These are phyloP conservation scores for Papilio helenus DNA, from an alignment of 1,140 invertebrate genomes.

Conservation along the genomic window DNA sequence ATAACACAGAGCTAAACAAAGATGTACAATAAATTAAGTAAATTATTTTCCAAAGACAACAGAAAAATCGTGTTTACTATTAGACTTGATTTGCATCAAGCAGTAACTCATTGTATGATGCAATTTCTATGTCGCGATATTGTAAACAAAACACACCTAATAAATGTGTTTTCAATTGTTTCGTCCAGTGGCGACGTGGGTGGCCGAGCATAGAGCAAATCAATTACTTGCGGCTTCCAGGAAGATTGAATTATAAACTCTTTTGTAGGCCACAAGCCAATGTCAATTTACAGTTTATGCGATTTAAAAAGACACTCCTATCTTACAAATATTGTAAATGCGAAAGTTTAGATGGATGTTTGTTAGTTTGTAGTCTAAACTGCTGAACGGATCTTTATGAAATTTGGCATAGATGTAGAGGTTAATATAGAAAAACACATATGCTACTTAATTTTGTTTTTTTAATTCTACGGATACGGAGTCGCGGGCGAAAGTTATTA, in stretches of 20 bases:
- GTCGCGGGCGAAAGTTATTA: neutral
- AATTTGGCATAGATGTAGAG: no score
- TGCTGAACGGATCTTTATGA: no score
- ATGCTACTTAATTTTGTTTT: no score
- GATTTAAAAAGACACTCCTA: neutral
- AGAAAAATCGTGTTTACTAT: no score
- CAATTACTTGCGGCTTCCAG: slow-evolving; percentile 3
- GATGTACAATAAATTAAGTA: no score
- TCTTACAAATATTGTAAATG: neutral
- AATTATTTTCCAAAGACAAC: no score
- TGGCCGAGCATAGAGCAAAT: neutral
- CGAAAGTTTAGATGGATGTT: neutral
- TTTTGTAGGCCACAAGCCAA: neutral
- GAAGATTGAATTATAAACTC: slow-evolving; percentile 14
- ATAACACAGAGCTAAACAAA: no score
- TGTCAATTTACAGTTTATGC: neutral
- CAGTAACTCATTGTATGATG: no score
- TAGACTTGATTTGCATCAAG: no score
- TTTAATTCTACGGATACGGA: no score
- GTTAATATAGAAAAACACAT: no score
- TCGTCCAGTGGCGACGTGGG: neutral
- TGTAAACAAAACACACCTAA: neutral
- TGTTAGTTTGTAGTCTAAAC: no score
- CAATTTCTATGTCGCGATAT: neutral
- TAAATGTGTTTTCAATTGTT: neutral